Conservation (phyloP, 2,888 invertebrate genomes). For the Gonocerus acuteangulatus region DNA sequence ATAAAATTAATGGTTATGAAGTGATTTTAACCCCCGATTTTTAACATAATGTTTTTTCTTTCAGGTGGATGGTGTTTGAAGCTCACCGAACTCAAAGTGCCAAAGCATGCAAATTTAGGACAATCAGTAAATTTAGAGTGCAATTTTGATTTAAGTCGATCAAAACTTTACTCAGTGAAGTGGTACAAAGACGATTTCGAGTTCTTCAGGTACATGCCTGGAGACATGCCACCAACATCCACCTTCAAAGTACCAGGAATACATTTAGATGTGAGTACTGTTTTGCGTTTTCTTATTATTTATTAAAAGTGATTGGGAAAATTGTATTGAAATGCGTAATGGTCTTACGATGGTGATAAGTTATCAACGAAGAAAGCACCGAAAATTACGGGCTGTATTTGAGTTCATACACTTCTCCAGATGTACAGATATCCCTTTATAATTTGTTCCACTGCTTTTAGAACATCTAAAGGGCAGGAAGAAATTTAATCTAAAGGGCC, state of each 20-base stretch:
- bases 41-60: not conserved
- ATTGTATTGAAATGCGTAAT: no score
- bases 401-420: no score
- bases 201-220: constrained; percentile 40
- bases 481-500: no score
- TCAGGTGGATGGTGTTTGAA: constrained; percentile 35
- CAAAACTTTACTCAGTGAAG: constrained; percentile 39
- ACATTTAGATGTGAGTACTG: constrained; percentile 38
- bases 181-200: constrained; percentile 41
- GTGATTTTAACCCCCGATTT: no score
- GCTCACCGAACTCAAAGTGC: constrained; percentile 37
- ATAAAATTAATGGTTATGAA: no score
- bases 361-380: no score
- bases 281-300: not conserved
- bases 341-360: no score
- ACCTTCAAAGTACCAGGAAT: constrained; percentile 38
- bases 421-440: no score
- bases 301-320: no score
- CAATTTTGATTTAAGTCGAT: constrained; percentile 36
- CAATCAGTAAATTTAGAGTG: constrained; percentile 37
- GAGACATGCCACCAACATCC: constrained; percentile 36
- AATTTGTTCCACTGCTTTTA: no score
- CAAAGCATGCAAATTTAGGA: constrained; percentile 38
- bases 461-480: no score
- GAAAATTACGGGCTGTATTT: no score